Base-by-base conservation (phyloP, 2,113 vertebrate species). In the Strix uralensis region DNA sequence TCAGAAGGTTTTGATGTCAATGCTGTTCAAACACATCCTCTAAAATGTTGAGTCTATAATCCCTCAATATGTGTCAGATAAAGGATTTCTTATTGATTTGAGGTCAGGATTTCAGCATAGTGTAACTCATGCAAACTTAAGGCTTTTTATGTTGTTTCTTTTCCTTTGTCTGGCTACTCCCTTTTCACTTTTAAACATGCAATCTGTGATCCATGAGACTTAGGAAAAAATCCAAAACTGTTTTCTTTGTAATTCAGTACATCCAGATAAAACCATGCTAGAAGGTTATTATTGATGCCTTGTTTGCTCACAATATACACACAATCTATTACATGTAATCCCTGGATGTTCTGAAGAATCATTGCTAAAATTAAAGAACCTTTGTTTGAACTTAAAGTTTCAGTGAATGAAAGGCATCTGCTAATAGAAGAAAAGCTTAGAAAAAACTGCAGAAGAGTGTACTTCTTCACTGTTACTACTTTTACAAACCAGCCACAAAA, bases 201-300 rank as follows among this genome's bases (percentile, higher is more conserved):
- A 94, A 91, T 75, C 92, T 91, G 61, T 95, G 88, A 95, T 95
- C 92, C 95, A 38, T 6, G 2, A 92, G 92, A 94, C 34, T 95
- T 96, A 95, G 34, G 81, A 66, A 96, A 95, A 95, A 94, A 95
- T 92, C 95, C 86, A 32, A 75, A 96, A 54, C 54, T 79, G 74
- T 95, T 96, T 94, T 91, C 78, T 61, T 80, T 95, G 88, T 94
- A 94, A 94, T 94, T 96, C 92, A 91, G 86, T 89, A 94, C 84
- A 96, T 92, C 94, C 94, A 94, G 77, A 82, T 94, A 95, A 96
- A 94, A 92, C 73, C 83, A 67, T 17, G 58, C 69, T 72, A 89
- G 95, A 97, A 94, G 95, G 94, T 96, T 97, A 97, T 95, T 94
- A 92, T 14, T 95, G 94, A 96, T 95, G 62, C 92, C 72, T 87